Conservation (phyloP, 2,888 invertebrate species). For the Phalangium opilio region DNA sequence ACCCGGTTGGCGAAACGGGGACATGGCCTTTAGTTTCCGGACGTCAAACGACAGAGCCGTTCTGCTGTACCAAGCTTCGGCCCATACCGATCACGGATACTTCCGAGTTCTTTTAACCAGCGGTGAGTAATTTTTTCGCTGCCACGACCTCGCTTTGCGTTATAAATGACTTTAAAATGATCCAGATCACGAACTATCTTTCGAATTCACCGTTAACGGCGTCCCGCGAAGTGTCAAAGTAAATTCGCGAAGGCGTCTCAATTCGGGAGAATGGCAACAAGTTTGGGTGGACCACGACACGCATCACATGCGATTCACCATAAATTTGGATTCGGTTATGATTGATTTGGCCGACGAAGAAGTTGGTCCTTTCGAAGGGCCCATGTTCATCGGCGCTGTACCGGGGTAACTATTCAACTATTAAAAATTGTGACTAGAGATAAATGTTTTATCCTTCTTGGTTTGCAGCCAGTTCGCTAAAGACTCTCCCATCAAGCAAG, state of each 20-base stretch:
- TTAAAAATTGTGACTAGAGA: background rate
- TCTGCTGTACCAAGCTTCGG: conserved; percentile 75
- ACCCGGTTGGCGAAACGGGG: conserved; percentile 82
- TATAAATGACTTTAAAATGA: conserved; percentile 16
- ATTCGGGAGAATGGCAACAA: conserved; percentile 90
- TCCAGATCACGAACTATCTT: conserved; percentile 65
- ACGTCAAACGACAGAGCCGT: conserved; percentile 82
- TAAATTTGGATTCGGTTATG: conserved; percentile 78
- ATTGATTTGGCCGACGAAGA: conserved; percentile 71
- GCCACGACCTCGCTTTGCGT: no score
- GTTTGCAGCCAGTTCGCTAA: conserved; percentile 9
- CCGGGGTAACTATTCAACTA: conserved; percentile 52
- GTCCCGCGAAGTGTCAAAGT: conserved; percentile 65
- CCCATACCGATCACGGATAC: conserved; percentile 71
- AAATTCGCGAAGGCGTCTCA: conserved; percentile 61
- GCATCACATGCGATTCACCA: conserved; percentile 81
- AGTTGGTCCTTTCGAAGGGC: conserved; percentile 81
- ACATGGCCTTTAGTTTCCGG: conserved; percentile 79
- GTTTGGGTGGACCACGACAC: conserved; percentile 89
- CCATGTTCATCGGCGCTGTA: conserved; percentile 75
- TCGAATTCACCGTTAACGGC: conserved; percentile 75
- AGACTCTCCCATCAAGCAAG: conserved; percentile 35
- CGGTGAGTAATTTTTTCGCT: conserved; percentile 21
- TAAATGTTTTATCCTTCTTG: background rate
- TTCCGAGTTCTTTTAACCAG: conserved; percentile 80